phyloP scores from a whole-genome alignment of 1,140 invertebrate genomes.

The Capitella teleta region DNA sequence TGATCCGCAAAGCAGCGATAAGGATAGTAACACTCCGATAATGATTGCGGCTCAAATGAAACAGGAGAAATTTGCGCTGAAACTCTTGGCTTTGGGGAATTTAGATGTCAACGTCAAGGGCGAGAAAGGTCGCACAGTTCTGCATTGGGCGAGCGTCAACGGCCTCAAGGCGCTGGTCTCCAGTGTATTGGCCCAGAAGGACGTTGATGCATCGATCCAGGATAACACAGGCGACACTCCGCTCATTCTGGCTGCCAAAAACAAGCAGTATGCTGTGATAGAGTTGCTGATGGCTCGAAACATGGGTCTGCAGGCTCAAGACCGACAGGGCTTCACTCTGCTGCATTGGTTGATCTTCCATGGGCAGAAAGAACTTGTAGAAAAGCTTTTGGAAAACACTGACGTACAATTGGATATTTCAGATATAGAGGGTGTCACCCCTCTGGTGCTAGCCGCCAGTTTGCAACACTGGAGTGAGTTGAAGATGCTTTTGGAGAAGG shows the following conservation, averaged over 20 bases:
- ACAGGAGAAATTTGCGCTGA: background rate
- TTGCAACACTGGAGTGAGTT: background rate
- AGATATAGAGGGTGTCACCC: background rate
- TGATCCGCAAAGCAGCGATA: background rate
- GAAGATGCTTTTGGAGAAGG: background rate
- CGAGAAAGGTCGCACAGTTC: background rate
- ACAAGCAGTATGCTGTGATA: background rate
- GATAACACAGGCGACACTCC: background rate
- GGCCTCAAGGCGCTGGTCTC: background rate
- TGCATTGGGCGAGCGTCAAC: background rate
- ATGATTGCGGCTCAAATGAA: background rate
- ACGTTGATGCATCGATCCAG: background rate
- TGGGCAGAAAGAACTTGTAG: background rate
- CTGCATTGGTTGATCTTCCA: background rate
- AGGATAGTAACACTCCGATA: background rate
- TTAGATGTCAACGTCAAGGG: background rate
- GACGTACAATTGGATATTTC: background rate
- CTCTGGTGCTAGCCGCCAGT: background rate
- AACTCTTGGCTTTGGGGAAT: background rate
- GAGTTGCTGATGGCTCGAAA: background rate
- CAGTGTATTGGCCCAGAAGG: background rate
- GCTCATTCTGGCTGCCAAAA: background rate
- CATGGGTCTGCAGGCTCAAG: background rate
- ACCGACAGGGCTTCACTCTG: background rate
- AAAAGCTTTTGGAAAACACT: background rate